A percentile compares a stretch with the other conserved stretches of the same genome.
These are phyloP conservation scores for Malthinus flaveolus DNA, from an alignment of 2,888 invertebrate genomes.

Conservation along the genomic window DNA sequence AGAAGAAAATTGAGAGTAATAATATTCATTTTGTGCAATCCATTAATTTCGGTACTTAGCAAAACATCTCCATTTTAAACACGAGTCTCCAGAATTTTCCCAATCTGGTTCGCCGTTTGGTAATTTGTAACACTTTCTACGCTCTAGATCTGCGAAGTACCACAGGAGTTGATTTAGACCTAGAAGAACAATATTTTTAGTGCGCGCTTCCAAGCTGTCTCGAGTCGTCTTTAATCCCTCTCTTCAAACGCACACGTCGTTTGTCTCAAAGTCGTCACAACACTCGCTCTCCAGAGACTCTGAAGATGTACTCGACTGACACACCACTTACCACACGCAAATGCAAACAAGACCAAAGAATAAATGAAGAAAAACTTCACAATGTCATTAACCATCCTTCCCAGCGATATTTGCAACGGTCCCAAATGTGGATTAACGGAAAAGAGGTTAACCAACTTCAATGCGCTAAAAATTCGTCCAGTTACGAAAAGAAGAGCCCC, in stretches of 20 bases:
- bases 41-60: constrained; percentile 66
- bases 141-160: constrained; percentile 89
- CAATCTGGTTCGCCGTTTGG: constrained; percentile 75
- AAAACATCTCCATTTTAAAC: constrained; percentile 85
- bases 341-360: constrained; percentile 84
- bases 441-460: constrained; percentile 90
- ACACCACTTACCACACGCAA: constrained; percentile 89
- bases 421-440: constrained; percentile 93
- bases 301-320: too few species aligned
- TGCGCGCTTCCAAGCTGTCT: background rate
- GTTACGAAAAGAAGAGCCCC: constrained; percentile 6
- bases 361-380: constrained; percentile 93
- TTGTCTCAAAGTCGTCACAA: too few species aligned
- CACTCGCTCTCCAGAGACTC: too few species aligned
- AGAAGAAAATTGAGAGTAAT: constrained; percentile 30
- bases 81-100: constrained; percentile 75
- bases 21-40: background rate
- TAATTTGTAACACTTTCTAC: constrained; percentile 74
- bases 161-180: constrained; percentile 88
- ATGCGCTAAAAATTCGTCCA: constrained; percentile 63
- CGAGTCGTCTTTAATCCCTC: too few species aligned
- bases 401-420: constrained; percentile 88
- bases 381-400: constrained; percentile 87
- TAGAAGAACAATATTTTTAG: constrained; percentile 39
- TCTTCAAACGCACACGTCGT: too few species aligned